Conservation (phyloP, 1,140 invertebrate genomes). For the Prorops nasuta region DNA sequence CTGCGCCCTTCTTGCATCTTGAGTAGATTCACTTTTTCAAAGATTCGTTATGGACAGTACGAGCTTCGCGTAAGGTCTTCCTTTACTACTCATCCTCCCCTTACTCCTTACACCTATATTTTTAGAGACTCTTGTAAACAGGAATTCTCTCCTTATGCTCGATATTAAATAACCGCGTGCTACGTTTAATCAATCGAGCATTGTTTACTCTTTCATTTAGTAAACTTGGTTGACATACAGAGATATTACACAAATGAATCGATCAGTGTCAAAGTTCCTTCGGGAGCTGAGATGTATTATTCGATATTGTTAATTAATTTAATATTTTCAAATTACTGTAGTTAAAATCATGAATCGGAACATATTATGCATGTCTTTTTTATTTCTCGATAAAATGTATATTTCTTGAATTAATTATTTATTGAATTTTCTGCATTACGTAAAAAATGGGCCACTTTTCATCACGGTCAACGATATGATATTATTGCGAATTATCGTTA, state of each 20-base stretch:
- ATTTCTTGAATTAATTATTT: background rate
- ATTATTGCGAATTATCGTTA: background rate
- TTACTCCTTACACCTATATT: background rate
- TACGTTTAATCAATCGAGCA: no score
- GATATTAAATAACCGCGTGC: background rate
- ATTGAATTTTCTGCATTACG: background rate
- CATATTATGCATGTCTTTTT: background rate
- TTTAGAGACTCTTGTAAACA: background rate
- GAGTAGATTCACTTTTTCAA: constrained; percentile 14
- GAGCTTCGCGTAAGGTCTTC: background rate
- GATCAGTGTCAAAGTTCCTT: no score
- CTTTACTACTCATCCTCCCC: background rate
- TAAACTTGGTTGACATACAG: no score
- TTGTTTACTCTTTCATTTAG: no score
- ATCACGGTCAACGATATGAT: background rate
- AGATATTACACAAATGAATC: no score
- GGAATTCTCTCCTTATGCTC: background rate
- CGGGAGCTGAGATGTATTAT: no score
- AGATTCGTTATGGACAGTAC: background rate
- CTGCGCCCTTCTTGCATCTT: constrained; percentile 5
- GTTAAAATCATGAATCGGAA: no score
- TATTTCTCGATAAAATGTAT: background rate
- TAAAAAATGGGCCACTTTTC: background rate
- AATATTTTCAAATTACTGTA: no score
- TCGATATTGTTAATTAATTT: no score